phyloP scores from a whole-genome alignment of 2,797 vertebrate genomes.

The Sebastes iracundus region DNA sequence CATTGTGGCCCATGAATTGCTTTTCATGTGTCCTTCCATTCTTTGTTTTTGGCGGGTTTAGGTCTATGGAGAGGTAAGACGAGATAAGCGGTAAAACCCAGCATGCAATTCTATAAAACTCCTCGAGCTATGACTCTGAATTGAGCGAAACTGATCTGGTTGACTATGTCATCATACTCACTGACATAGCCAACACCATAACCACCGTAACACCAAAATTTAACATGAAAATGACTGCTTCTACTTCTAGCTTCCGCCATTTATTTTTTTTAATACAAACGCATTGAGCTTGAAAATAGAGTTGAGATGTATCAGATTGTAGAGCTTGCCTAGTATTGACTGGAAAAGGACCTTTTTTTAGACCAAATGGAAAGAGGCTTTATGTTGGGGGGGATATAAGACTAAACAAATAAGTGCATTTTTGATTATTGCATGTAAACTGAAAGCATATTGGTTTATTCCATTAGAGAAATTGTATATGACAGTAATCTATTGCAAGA shows the following conservation, averaged over 20 bases:
- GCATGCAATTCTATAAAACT: conserved; percentile 74
- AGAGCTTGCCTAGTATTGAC: conserved; percentile 23
- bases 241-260: conserved; percentile 26
- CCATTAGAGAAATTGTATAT: not conserved
- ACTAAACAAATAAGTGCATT: conserved; percentile 60
- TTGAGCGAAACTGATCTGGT: conserved; percentile 13
- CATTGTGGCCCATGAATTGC: conserved; percentile 46
- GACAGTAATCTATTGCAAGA: conserved; percentile 28
- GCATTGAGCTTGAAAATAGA: conserved; percentile 7
- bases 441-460: conserved; percentile 47
- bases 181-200: conserved; percentile 7
- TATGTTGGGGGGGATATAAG: not conserved
- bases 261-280: not conserved
- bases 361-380: not conserved
- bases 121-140: conserved; percentile 25
- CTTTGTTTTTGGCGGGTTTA: conserved; percentile 88
- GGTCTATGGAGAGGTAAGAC: conserved; percentile 98
- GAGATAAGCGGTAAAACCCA: conserved; percentile 76
- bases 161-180: conserved; percentile 9
- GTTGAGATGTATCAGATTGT: not conserved
- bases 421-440: conserved; percentile 69
- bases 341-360: not conserved
- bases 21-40: conserved; percentile 91
- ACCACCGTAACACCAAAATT: conserved; percentile 9
- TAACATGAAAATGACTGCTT: conserved; percentile 14